These are phyloP conservation scores for Hemithea aestivaria DNA, from an alignment of 2,888 invertebrate species.

Conservation along the genomic window DNA sequence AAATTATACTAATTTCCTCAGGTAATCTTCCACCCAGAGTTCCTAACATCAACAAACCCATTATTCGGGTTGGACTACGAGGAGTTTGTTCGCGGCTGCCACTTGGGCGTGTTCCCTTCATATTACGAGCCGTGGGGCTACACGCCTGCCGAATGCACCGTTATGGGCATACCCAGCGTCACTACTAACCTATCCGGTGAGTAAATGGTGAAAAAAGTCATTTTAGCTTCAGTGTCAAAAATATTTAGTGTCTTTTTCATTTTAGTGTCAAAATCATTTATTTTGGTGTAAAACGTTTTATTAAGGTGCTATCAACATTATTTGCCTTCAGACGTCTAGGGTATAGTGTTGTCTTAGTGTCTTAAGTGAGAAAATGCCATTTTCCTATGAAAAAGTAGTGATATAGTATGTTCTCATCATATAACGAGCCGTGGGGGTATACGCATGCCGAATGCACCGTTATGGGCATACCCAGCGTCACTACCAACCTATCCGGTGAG, in stretches of 20 bases:
- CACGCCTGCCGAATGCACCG: conserved; percentile 99
- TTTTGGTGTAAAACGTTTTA: no score
- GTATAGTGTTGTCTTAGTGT: no score
- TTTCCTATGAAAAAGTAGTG: no score
- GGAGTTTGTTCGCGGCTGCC: conserved; percentile 99
- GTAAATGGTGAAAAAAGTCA: no score
- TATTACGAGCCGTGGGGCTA: conserved; percentile 99
- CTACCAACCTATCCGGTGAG: conserved; percentile 95
- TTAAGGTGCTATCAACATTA: no score
- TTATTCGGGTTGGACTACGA: conserved; percentile 98
- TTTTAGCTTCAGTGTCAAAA: no score
- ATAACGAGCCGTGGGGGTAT: conserved; percentile 99
- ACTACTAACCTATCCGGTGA: conserved; percentile 96
- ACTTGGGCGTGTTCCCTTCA: conserved; percentile 98
- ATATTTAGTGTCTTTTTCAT: no score
- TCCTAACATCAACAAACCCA: conserved; percentile 97
- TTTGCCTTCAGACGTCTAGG: no score
- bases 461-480: conserved; percentile 99
- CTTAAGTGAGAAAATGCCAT: no score
- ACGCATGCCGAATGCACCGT: conserved; percentile 99
- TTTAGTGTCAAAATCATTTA: no score
- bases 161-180: conserved; percentile 99
- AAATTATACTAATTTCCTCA: conserved; percentile 42
- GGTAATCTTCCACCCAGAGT: conserved; percentile 99
- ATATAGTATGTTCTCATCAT: conserved; percentile 99